These are phyloP conservation scores for Nysson spinosus DNA, from an alignment of 2,888 invertebrate genomes.

Conservation along the genomic window DNA sequence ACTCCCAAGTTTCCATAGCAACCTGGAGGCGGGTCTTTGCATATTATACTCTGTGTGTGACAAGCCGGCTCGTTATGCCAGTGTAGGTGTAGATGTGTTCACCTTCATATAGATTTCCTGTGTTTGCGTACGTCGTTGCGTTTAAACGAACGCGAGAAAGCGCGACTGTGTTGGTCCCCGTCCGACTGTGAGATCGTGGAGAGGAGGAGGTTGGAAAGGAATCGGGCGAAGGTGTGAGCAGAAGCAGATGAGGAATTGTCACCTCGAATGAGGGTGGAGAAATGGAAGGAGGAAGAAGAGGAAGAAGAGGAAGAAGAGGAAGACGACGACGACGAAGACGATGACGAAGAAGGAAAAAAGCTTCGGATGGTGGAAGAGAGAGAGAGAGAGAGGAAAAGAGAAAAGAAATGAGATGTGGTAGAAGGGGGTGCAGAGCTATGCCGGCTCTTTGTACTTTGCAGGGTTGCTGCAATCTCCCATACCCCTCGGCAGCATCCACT, in stretches of 20 bases:
- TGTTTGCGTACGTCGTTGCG: conserved; percentile 14
- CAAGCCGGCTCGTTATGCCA: conserved; percentile 71
- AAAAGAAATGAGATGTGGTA: conserved; percentile 23
- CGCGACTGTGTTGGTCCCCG: conserved; percentile 57
- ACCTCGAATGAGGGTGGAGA: conserved; percentile 60
- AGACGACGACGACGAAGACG: conserved; percentile 32
- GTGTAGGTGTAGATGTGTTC: conserved; percentile 48
- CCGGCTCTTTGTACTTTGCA: conserved; percentile 67
- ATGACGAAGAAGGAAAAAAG: conserved; percentile 13
- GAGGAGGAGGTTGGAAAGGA: conserved; percentile 69
- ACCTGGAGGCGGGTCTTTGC: conserved; percentile 76
- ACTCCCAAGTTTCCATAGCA: conserved; percentile 70
- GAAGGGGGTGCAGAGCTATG: conserved; percentile 59
- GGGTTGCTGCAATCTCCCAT: conserved; percentile 61
- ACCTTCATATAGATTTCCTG: background rate
- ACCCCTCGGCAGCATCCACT: conserved; percentile 50
- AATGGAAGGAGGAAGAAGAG: conserved; percentile 34
- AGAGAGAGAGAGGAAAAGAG: conserved; percentile 17
- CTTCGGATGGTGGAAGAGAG: conserved; percentile 18
- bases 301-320: conserved; percentile 27
- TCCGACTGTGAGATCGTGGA: conserved; percentile 68
- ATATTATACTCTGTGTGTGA: conserved; percentile 76
- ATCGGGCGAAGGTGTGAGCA: conserved; percentile 65
- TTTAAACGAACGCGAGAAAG: conserved; percentile 13
- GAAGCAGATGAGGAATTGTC: conserved; percentile 73